Conservation (phyloP, 2,888 invertebrate species). For the Dolichopus griseipennis region DNA sequence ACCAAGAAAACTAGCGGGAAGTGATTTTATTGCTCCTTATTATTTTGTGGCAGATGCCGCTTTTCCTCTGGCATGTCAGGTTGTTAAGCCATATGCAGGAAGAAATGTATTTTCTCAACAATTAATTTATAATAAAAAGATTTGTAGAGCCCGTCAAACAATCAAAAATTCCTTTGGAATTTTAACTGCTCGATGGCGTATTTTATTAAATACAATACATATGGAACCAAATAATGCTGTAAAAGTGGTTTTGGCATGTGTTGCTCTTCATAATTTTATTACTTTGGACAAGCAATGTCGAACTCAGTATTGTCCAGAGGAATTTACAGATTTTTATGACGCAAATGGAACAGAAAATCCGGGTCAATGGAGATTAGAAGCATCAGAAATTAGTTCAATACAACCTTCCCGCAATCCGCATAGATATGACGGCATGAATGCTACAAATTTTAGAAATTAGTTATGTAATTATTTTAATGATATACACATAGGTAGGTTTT, state of each 20-base stretch:
- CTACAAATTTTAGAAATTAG: too few relatives aligned
- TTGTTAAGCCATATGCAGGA: not conserved
- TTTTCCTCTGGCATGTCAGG: too few relatives aligned
- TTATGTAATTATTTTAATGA: too few relatives aligned
- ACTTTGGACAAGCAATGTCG: slow-evolving; percentile 13
- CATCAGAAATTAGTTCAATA: too few relatives aligned
- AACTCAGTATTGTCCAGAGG: slow-evolving; percentile 12
- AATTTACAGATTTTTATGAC: not conserved
- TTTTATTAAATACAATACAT: too few relatives aligned
- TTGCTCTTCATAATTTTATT: slow-evolving; percentile 19
- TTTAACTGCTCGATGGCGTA: slow-evolving; percentile 19
- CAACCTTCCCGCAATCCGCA: too few relatives aligned
- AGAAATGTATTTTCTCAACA: slow-evolving; percentile 5
- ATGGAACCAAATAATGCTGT: slow-evolving; percentile 17
- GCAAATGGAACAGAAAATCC: too few relatives aligned
- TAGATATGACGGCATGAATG: too few relatives aligned
- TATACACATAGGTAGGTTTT: too few relatives aligned
- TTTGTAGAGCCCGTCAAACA: slow-evolving; percentile 13
- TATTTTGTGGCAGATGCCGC: too few relatives aligned
- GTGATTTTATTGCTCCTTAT: too few relatives aligned
- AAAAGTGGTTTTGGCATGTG: slow-evolving; percentile 17
- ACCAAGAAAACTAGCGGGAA: slow-evolving; percentile 6
- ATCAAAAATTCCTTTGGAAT: slow-evolving; percentile 19
- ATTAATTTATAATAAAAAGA: slow-evolving; percentile 15
- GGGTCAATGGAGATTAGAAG: too few relatives aligned